phyloP scores from a whole-genome alignment of 2,113 vertebrate genomes.

The Colaptes auratus region DNA sequence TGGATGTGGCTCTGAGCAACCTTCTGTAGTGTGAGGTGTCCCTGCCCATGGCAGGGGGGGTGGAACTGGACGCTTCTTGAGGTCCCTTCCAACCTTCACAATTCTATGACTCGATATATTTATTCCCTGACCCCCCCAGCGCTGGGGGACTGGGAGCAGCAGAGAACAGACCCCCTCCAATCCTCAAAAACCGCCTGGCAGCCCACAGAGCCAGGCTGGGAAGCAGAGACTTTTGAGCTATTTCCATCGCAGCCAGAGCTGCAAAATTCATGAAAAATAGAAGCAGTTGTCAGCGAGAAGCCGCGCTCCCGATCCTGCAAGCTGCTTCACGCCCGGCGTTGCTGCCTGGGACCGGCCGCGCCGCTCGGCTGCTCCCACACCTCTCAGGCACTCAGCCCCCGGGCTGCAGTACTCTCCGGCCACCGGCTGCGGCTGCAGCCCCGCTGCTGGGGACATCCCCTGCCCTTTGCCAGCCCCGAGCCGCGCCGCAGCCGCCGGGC shows the following conservation, averaged over 20 bases:
- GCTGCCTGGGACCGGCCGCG: rapidly evolving
- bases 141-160: neutral
- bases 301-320: neutral
- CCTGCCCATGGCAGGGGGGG: too few species aligned
- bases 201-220: neutral
- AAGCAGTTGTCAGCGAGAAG: slow-evolving; percentile 14
- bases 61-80: too few species aligned
- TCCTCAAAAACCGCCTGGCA: neutral
- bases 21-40: too few species aligned
- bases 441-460: neutral
- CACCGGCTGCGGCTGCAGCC: neutral
- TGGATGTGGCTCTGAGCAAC: too few species aligned
- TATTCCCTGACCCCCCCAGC: neutral
- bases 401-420: rapidly evolving
- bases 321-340: neutral
- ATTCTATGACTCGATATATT: neutral
- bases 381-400: rapidly evolving
- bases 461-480: neutral
- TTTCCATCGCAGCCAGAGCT: slow-evolving; percentile 38
- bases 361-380: neutral
- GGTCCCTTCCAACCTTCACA: neutral
- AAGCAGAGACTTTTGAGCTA: slow-evolving; percentile 15
- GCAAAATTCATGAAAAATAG: slow-evolving; percentile 21
- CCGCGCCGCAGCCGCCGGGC: neutral
- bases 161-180: neutral